These are phyloP conservation scores for Poeciliopsis retropinna DNA, from an alignment of 2,113 vertebrate species.

Conservation along the genomic window DNA sequence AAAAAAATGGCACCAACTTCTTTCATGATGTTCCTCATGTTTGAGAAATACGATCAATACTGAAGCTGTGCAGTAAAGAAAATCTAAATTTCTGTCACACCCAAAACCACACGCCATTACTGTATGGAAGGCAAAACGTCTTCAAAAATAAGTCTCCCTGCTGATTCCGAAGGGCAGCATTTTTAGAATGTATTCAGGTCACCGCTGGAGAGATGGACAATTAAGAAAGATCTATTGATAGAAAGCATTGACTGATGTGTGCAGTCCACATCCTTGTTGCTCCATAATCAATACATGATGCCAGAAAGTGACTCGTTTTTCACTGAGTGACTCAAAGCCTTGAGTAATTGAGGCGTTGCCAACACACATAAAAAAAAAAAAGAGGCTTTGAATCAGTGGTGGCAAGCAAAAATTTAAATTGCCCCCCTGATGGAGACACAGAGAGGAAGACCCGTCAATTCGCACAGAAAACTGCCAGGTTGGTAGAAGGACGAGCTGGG, in stretches of 20 bases:
- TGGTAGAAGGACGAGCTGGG: conserved; percentile 41
- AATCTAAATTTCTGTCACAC: no score
- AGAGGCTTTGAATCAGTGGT: conserved; percentile 20
- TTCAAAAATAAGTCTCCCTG: no score
- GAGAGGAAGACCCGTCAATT: conserved; percentile 44
- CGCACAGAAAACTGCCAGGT: conserved; percentile 55
- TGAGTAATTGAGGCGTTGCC: neutral
- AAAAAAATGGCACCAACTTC: no score
- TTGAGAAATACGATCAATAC: no score
- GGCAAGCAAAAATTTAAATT: conserved; percentile 49
- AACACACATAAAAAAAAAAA: conserved; percentile 16
- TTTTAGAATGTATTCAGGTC: no score
- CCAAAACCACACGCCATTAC: no score
- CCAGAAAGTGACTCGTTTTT: neutral
- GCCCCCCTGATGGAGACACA: conserved; percentile 44
- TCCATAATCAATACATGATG: neutral
- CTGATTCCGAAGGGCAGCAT: no score
- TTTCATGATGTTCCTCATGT: no score
- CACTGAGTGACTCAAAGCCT: neutral
- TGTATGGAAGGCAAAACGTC: no score
- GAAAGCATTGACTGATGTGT: neutral
- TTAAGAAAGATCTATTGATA: no score
- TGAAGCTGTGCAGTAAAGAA: no score
- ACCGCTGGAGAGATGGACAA: no score
- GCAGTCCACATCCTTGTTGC: neutral